Conservation (phyloP, 2,888 invertebrate species). For the Iphiclides podalirius region DNA sequence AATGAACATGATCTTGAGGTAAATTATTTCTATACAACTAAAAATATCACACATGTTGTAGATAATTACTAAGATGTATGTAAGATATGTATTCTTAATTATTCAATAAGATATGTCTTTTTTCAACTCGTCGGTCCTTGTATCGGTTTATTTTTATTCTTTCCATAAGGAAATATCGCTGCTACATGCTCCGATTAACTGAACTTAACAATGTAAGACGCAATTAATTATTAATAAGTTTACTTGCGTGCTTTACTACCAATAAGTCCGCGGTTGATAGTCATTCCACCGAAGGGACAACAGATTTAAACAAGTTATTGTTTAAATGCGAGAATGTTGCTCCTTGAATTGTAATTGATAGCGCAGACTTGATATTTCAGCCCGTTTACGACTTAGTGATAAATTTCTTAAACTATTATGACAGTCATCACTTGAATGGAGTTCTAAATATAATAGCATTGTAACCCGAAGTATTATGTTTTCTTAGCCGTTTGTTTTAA, state of each 20-base stretch:
- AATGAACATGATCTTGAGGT: too few relatives aligned
- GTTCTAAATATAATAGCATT: too few relatives aligned
- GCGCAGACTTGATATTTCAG: constrained; percentile 13
- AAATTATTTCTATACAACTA: too few relatives aligned
- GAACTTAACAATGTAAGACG: constrained; percentile 11
- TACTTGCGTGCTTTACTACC: constrained; percentile 5
- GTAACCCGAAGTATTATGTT: too few relatives aligned
- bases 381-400: constrained; percentile 10
- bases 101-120: too few relatives aligned
- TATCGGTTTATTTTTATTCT: constrained; percentile 10
- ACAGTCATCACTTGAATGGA: too few relatives aligned
- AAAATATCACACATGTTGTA: too few relatives aligned
- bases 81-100: too few relatives aligned
- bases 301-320: constrained; percentile 16
- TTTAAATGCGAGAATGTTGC: constrained; percentile 20
- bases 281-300: constrained; percentile 10
- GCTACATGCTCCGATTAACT: background rate
- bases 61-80: too few relatives aligned
- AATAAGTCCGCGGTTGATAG: constrained; percentile 8
- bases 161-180: constrained; percentile 17
- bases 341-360: constrained; percentile 13
- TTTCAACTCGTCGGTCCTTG: too few relatives aligned
- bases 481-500: too few relatives aligned
- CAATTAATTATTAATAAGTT: constrained; percentile 12
- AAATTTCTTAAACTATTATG: constrained; percentile 3